A percentile compares a stretch with the other conserved stretches of the same genome.
These are phyloP conservation scores for Diarsia dahlii DNA, from an alignment of 2,888 invertebrate species.

Conservation along the genomic window DNA sequence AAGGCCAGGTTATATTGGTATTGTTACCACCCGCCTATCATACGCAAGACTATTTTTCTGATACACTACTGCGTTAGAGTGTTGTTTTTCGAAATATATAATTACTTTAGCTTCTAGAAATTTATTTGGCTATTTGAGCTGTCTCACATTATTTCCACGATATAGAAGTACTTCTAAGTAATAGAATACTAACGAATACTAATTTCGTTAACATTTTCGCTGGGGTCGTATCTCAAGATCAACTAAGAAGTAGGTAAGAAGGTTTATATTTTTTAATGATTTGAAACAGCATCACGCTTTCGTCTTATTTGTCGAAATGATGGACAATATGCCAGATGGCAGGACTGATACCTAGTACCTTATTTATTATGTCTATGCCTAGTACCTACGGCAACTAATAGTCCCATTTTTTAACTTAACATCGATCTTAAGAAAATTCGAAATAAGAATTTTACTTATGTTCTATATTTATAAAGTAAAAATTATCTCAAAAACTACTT, in stretches of 20 bases:
- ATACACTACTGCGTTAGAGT: not conserved
- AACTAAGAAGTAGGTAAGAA: not conserved
- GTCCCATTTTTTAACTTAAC: too few species aligned
- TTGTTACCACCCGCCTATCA: too few species aligned
- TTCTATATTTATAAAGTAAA: not conserved
- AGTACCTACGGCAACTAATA: too few species aligned
- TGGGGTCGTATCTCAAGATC: not conserved
- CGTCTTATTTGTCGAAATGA: not conserved
- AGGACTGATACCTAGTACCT: too few species aligned
- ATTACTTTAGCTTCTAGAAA: slow-evolving; percentile 4
- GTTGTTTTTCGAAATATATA: slow-evolving; percentile 5
- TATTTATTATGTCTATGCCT: too few species aligned
- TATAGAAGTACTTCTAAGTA: not conserved
- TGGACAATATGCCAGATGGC: not conserved
- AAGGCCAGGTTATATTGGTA: not conserved
- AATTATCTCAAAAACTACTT: not conserved
- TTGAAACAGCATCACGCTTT: too few species aligned
- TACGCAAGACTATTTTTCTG: not conserved
- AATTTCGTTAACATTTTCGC: not conserved
- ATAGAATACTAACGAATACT: not conserved
- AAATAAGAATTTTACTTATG: not conserved
- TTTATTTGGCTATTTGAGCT: not conserved
- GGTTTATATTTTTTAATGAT: not conserved
- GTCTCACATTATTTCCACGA: not conserved
- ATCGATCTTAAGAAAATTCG: too few species aligned